Percentiles rank a stretch among this genome's conserved stretches.
Conservation (phyloP, 2,888 invertebrate species). For the Drosophila emarginata region DNA sequence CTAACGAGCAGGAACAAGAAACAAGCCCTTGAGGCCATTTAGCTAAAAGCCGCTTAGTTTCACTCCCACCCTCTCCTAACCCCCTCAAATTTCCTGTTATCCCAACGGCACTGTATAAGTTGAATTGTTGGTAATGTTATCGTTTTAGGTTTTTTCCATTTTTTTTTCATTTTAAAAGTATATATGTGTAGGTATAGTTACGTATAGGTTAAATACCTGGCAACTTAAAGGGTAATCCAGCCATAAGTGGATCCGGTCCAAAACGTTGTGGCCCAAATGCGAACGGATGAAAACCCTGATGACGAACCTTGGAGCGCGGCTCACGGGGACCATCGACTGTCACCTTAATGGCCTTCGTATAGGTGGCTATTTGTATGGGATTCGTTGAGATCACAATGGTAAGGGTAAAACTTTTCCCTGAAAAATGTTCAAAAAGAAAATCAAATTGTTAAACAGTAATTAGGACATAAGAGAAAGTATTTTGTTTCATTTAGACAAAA, state of each 20-base stretch:
- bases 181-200: too few relatives aligned
- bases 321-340: conserved; percentile 99
- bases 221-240: conserved; percentile 91
- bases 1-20: conserved; percentile 43
- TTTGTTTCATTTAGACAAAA: too few relatives aligned
- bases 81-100: background rate
- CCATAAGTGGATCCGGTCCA: conserved; percentile 90
- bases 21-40: conserved; percentile 53
- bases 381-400: conserved; percentile 97
- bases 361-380: conserved; percentile 98
- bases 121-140: background rate
- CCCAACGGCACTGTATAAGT: background rate
- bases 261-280: conserved; percentile 93
- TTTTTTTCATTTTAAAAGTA: background rate
- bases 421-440: conserved; percentile 62
- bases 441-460: background rate
- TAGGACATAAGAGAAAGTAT: background rate
- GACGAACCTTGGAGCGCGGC: conserved; percentile 95
- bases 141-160: background rate
- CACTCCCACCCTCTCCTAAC: conserved; percentile 1
- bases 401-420: conserved; percentile 98
- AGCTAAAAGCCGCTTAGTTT: conserved; percentile 32
- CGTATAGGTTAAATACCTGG: conserved; percentile 85
- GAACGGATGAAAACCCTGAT: conserved; percentile 94
- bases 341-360: conserved; percentile 98